phyloP scores from a whole-genome alignment of 2,113 vertebrate genomes.

The Prietella phreatophila region DNA sequence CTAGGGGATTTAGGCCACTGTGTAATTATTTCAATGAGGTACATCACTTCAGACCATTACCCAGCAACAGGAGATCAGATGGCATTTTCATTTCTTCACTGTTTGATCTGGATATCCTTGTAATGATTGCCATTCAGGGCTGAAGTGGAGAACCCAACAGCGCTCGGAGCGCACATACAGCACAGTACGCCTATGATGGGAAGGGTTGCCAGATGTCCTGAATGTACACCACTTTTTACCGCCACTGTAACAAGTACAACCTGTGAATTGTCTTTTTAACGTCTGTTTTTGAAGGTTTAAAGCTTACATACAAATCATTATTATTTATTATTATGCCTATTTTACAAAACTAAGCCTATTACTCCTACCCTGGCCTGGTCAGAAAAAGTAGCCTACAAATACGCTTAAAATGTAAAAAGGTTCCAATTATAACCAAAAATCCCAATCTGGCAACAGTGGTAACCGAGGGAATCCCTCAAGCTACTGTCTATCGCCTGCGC shows the following conservation, averaged over 20 bases:
- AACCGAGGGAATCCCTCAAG: slow-evolving; percentile 13
- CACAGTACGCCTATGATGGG: background rate
- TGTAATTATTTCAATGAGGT: background rate
- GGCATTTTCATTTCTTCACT: background rate
- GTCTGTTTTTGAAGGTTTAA: background rate
- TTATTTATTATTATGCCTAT: background rate
- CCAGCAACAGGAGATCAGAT: background rate
- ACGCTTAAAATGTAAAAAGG: no score
- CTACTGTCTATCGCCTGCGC: background rate
- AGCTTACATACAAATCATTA: background rate
- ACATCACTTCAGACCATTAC: background rate
- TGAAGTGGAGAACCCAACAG: background rate
- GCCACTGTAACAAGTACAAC: no score
- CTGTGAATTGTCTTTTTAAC: background rate
- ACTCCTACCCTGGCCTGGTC: background rate
- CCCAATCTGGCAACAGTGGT: background rate
- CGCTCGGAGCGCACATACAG: background rate
- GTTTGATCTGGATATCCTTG: background rate
- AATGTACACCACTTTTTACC: background rate
- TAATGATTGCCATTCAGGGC: background rate
- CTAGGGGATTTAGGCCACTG: background rate
- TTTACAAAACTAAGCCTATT: background rate
- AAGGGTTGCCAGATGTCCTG: background rate
- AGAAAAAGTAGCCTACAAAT: background rate
- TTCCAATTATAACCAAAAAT: no score